phyloP scores from a whole-genome alignment of 2,113 vertebrate species.

The Castor canadensis region DNA sequence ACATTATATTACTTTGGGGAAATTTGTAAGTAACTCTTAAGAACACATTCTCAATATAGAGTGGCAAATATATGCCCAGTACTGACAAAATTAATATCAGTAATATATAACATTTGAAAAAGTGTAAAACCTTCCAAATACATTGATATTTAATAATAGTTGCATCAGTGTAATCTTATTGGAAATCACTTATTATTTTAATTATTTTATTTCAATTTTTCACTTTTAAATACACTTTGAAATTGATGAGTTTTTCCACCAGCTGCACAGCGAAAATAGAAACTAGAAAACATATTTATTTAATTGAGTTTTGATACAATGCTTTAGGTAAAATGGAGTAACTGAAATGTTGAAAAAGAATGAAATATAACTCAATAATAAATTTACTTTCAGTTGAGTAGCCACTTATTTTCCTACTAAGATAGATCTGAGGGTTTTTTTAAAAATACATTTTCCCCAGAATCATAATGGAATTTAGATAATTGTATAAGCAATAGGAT shows the following conservation, averaged over 20 bases:
- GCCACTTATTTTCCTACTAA: neutral
- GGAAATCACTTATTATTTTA: neutral
- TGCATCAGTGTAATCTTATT: neutral
- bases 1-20: neutral
- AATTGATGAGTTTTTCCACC: neutral
- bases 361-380: neutral
- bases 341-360: neutral
- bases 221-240: neutral
- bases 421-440: neutral
- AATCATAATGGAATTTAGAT: neutral
- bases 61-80: neutral
- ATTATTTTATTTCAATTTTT: neutral
- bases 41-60: neutral
- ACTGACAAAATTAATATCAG: neutral
- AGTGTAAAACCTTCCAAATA: neutral
- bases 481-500: neutral
- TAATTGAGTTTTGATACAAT: neutral
- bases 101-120: neutral
- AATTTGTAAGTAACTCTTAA: neutral
- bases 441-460: neutral
- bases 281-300: neutral
- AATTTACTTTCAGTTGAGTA: neutral
- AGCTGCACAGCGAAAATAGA: neutral
- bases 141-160: neutral
- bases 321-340: neutral